These are phyloP conservation scores for Myotis pilosus DNA, from an alignment of 2,797 vertebrate species.

Conservation along the genomic window DNA sequence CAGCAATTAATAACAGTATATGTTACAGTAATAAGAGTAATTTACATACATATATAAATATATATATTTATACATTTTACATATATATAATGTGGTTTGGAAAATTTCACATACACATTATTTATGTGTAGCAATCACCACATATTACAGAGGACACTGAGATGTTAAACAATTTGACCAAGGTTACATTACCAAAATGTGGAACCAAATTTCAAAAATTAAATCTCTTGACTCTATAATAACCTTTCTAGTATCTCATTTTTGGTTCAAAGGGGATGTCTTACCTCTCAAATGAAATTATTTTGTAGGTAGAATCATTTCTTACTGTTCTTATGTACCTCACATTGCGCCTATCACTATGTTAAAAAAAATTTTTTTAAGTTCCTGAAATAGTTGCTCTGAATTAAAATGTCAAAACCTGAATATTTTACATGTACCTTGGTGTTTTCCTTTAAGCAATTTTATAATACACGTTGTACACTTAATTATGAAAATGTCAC, in stretches of 20 bases:
- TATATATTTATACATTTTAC: neutral
- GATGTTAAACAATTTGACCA: neutral
- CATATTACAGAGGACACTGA: neutral
- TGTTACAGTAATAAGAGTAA: neutral
- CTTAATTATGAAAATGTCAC: neutral
- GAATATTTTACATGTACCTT: neutral
- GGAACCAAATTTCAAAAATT: slow-evolving; percentile 44
- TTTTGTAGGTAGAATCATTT: neutral
- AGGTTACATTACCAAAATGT: neutral
- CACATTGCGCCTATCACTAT: neutral
- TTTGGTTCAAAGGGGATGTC: neutral
- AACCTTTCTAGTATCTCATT: slow-evolving; percentile 1
- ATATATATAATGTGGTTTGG: neutral
- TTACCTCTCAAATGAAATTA: neutral
- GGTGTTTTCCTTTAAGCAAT: neutral
- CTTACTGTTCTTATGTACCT: neutral
- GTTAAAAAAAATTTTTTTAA: slow-evolving; percentile 7
- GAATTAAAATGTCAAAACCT: slow-evolving; percentile 32
- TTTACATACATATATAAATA: neutral
- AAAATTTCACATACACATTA: neutral
- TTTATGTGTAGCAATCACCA: neutral
- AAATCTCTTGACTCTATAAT: slow-evolving; percentile 1
- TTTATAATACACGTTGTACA: neutral
- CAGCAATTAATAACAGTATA: neutral
- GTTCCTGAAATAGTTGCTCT: slow-evolving; percentile 37